Conservation (phyloP, 1,140 invertebrate species). For the Heliconius eleuchia region DNA sequence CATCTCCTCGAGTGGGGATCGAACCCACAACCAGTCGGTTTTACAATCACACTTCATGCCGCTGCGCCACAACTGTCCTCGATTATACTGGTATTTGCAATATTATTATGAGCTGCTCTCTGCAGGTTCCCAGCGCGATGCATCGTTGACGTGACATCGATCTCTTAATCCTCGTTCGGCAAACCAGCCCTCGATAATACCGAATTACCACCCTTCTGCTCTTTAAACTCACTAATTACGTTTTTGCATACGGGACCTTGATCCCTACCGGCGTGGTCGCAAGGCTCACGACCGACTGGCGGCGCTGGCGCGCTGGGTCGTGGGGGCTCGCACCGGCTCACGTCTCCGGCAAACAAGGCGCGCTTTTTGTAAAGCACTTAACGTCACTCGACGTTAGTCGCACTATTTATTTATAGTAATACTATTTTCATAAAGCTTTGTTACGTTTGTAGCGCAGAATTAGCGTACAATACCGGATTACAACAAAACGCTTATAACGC, state of each 20-base stretch:
- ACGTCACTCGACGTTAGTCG: slow-evolving; percentile 67
- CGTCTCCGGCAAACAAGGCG: slow-evolving; percentile 46
- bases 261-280: not conserved
- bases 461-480: slow-evolving; percentile 48
- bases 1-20: no score
- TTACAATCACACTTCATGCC: no score
- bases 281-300: slow-evolving; percentile 22
- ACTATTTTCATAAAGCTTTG: slow-evolving; percentile 65
- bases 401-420: slow-evolving; percentile 74
- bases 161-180: slow-evolving; percentile 53
- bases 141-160: slow-evolving; percentile 51
- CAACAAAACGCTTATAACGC: slow-evolving; percentile 36
- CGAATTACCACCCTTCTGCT: slow-evolving; percentile 37
- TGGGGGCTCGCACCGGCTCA: slow-evolving; percentile 12
- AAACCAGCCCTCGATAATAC: slow-evolving; percentile 38
- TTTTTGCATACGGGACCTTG: slow-evolving; percentile 3
- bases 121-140: slow-evolving; percentile 14
- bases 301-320: slow-evolving; percentile 15
- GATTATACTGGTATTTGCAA: not conserved
- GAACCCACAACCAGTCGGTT: no score
- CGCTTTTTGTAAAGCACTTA: slow-evolving; percentile 63
- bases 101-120: not conserved
- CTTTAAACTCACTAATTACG: slow-evolving; percentile 46
- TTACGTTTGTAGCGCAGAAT: slow-evolving; percentile 50
- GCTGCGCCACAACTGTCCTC: no score